Percentiles rank a stretch among this genome's conserved stretches.
These are phyloP conservation scores for Erythrolamprus reginae DNA, from an alignment of 2,113 vertebrate genomes.

Conservation along the genomic window DNA sequence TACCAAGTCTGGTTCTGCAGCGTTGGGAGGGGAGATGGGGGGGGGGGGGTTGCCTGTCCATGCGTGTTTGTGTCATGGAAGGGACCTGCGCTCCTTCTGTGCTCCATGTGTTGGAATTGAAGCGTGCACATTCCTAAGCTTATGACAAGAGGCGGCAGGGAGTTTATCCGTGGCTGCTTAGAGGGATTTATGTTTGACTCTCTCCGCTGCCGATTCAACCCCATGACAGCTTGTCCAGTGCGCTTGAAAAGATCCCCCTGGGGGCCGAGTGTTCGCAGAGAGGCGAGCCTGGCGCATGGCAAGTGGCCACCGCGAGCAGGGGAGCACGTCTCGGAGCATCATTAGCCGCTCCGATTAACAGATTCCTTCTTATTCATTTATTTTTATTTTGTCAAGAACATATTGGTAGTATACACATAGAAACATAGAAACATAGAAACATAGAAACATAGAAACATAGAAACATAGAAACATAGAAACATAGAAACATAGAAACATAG, in stretches of 20 bases:
- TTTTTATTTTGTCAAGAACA: too few species aligned
- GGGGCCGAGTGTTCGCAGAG: neutral
- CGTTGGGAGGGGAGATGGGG: neutral
- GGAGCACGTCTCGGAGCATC: neutral
- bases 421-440: too few species aligned
- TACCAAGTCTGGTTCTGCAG: conserved; percentile 21
- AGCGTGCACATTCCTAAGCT: neutral
- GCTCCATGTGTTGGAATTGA: neutral
- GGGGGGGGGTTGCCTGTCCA: conserved; percentile 33
- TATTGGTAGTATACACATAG: too few species aligned
- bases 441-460: too few species aligned
- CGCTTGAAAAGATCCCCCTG: neutral
- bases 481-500: too few species aligned
- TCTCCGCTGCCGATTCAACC: neutral
- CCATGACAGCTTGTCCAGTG: conserved; percentile 1
- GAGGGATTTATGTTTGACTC: neutral
- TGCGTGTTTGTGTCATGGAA: conserved; percentile 41
- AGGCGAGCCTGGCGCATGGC: neutral
- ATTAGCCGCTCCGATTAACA: neutral
- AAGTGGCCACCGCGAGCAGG: neutral
- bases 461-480: too few species aligned
- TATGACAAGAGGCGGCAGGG: neutral
- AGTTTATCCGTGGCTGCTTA: neutral
- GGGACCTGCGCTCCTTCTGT: neutral
- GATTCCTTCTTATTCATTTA: too few species aligned